Conservation (phyloP, 2,797 vertebrate species). For the Phoxinus dragarum region DNA sequence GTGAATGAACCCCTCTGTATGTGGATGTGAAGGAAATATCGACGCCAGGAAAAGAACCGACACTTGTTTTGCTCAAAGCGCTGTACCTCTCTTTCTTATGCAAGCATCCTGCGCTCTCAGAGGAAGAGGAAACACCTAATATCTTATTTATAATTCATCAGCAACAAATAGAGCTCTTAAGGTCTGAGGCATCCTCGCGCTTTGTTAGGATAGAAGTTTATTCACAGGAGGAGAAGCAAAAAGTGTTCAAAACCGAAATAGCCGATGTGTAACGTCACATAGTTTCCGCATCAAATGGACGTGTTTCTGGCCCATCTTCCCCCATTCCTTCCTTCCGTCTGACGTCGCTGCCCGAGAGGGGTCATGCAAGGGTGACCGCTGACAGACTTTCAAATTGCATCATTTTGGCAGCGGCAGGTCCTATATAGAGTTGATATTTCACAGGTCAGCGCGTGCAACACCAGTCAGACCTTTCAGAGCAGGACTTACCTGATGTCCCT, state of each 20-base stretch:
- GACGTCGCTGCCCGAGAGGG: slow-evolving; percentile 58
- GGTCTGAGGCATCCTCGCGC: neutral
- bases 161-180: slow-evolving; percentile 48
- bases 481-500: slow-evolving; percentile 76
- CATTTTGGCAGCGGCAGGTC: slow-evolving; percentile 76
- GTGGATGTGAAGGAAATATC: slow-evolving; percentile 50
- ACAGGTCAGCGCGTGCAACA: slow-evolving; percentile 80
- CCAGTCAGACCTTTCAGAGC: slow-evolving; percentile 65
- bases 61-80: slow-evolving; percentile 25
- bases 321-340: slow-evolving; percentile 44
- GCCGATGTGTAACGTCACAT: no score
- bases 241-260: neutral
- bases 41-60: slow-evolving; percentile 9
- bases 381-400: slow-evolving; percentile 83
- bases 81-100: neutral
- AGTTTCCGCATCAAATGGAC: neutral
- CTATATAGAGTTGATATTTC: slow-evolving; percentile 75
- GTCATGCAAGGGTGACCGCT: slow-evolving; percentile 71
- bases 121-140: neutral
- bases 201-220: neutral
- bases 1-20: slow-evolving; percentile 49
- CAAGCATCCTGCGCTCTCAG: slow-evolving; percentile 58
- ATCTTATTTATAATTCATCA: slow-evolving; percentile 53
- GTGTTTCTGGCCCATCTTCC: slow-evolving; percentile 35
- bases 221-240: neutral